These are phyloP conservation scores for Pachypeltis micranthus DNA, from an alignment of 1,140 invertebrate species.

Conservation along the genomic window DNA sequence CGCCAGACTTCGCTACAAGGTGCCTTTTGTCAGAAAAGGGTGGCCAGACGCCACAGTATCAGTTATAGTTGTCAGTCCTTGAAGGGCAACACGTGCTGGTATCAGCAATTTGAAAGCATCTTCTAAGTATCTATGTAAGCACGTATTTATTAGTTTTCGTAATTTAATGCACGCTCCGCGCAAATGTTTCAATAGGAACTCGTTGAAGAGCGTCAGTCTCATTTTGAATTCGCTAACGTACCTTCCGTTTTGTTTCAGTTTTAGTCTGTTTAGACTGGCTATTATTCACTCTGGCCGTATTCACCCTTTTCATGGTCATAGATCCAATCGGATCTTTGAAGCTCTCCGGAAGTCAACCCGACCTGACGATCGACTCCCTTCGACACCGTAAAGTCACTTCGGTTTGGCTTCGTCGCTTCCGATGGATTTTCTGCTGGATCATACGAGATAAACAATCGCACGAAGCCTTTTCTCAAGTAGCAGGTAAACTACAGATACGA, in stretches of 20 bases:
- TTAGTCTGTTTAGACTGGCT: constrained; percentile 72
- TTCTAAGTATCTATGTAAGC: too few relatives aligned
- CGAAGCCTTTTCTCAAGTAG: constrained; percentile 72
- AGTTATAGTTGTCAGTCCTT: too few relatives aligned
- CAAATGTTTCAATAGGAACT: too few relatives aligned
- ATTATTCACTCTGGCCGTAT: constrained; percentile 55
- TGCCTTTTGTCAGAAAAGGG: too few relatives aligned
- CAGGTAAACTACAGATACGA: too few relatives aligned
- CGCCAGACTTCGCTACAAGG: too few relatives aligned
- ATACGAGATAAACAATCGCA: constrained; percentile 62
- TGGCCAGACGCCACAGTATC: too few relatives aligned
- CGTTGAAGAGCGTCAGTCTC: too few relatives aligned
- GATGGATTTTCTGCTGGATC: constrained; percentile 68
- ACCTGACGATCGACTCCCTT: constrained; percentile 30
- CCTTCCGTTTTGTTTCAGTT: constrained; percentile 37
- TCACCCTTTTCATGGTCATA: constrained; percentile 64
- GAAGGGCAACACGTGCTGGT: too few relatives aligned
- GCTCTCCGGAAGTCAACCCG: constrained; percentile 34
- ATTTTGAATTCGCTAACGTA: not conserved
- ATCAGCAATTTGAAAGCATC: too few relatives aligned
- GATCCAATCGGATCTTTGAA: constrained; percentile 64
- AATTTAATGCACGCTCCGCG: too few relatives aligned
- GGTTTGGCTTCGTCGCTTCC: constrained; percentile 57
- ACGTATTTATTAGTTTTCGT: too few relatives aligned
- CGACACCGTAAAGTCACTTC: constrained; percentile 40